Percentiles rank a stretch among this genome's conserved stretches.
Conservation (phyloP, 2,797 vertebrate species). For the Falco berigora region DNA sequence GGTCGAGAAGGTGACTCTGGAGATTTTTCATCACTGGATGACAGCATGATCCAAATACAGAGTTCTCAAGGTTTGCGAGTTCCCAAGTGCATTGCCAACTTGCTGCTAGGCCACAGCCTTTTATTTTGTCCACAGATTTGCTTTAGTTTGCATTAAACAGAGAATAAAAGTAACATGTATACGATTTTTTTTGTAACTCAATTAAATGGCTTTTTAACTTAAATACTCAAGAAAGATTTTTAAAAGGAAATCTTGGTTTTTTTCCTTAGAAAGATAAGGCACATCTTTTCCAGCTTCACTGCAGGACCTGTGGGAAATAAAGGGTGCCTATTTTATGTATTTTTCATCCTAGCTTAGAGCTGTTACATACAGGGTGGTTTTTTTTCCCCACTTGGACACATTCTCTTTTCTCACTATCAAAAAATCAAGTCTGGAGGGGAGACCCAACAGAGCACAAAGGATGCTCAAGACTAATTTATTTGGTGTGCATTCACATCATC, state of each 20-base stretch:
- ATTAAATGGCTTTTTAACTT: neutral
- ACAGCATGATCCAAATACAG: neutral
- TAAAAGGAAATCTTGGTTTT: neutral
- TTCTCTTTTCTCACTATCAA: neutral
- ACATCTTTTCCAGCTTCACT: neutral
- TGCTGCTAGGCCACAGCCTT: neutral
- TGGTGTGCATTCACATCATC: neutral
- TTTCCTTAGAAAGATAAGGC: neutral
- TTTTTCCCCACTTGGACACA: neutral
- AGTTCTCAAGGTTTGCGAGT: neutral
- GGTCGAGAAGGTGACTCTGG: neutral
- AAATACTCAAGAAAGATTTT: neutral
- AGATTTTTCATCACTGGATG: neutral
- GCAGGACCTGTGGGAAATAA: slow-evolving; percentile 5
- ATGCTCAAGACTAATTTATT: neutral
- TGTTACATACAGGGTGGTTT: neutral
- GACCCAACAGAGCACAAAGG: neutral
- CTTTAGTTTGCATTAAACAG: neutral
- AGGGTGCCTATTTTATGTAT: neutral
- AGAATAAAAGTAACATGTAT: neutral
- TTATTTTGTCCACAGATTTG: neutral
- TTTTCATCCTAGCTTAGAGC: neutral
- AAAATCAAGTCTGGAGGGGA: neutral
- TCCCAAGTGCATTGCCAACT: neutral
- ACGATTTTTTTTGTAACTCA: neutral